These are phyloP conservation scores for Apamea crenata DNA, from an alignment of 2,888 invertebrate genomes.

Conservation along the genomic window DNA sequence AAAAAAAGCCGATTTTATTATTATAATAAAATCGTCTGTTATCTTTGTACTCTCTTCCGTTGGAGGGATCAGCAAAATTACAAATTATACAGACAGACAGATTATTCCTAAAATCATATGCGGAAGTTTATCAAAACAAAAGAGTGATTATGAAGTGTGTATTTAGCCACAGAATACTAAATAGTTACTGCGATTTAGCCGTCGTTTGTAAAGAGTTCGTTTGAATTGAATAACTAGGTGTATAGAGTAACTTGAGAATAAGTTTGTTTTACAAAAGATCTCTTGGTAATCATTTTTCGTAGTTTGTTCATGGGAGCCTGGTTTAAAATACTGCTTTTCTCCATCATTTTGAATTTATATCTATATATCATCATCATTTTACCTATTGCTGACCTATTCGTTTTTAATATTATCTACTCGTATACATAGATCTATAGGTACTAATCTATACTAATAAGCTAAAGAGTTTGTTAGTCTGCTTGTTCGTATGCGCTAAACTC, in stretches of 20 bases:
- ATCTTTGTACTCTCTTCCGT: slow-evolving; percentile 5
- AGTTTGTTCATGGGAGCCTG: not conserved
- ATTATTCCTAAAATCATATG: not conserved
- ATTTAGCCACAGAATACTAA: no score
- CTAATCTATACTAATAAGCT: no score
- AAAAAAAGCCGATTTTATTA: no score
- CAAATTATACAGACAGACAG: not conserved
- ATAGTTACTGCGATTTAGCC: no score
- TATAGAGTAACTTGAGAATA: not conserved
- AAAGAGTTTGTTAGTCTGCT: not conserved
- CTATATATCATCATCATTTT: not conserved
- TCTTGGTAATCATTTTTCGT: not conserved
- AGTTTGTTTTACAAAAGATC: no score
- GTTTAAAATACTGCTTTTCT: not conserved
- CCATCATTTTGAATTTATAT: not conserved
- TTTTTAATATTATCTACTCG: not conserved
- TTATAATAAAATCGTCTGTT: slow-evolving; percentile 2
- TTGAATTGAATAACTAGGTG: not conserved
- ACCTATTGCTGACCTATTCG: not conserved
- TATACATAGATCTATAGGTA: no score
- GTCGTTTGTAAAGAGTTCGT: not conserved
- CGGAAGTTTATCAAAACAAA: not conserved
- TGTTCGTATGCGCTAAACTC: not conserved
- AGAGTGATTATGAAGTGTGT: not conserved
- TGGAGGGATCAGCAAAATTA: not conserved